A percentile compares a stretch with the other conserved stretches of the same genome.
Conservation (phyloP, 2,888 invertebrate species). For the Agonopterix heracliana region DNA sequence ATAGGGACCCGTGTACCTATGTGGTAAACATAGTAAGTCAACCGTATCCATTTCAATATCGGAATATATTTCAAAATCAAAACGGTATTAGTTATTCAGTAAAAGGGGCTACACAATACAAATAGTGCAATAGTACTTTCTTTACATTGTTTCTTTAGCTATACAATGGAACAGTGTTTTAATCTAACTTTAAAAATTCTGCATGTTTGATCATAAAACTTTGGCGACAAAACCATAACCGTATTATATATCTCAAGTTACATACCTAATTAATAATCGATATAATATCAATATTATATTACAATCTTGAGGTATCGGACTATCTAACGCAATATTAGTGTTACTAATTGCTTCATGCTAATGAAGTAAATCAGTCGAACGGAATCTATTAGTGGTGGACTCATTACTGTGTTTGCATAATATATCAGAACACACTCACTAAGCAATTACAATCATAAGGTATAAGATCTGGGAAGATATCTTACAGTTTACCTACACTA, state of each 20-base stretch:
- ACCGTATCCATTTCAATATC: slow-evolving; percentile 9
- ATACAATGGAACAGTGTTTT: too few relatives aligned
- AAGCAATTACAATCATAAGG: background rate
- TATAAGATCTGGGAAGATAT: too few relatives aligned
- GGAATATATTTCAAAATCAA: slow-evolving; percentile 2
- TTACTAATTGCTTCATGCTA: slow-evolving; percentile 14
- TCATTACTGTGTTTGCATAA: slow-evolving; percentile 28
- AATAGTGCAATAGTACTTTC: too few relatives aligned
- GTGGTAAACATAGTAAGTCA: slow-evolving; percentile 12
- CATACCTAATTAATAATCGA: too few relatives aligned
- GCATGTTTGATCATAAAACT: too few relatives aligned
- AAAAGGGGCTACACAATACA: too few relatives aligned
- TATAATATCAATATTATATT: background rate
- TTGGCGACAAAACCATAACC: too few relatives aligned
- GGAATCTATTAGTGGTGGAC: slow-evolving; percentile 26
- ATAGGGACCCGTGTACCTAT: slow-evolving; percentile 17
- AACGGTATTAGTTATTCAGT: background rate
- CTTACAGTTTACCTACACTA: too few relatives aligned
- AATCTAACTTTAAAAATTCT: too few relatives aligned
- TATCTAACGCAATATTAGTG: slow-evolving; percentile 9
- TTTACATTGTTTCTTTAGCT: too few relatives aligned
- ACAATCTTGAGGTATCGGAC: background rate
- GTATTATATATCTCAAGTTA: too few relatives aligned
- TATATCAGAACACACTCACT: slow-evolving; percentile 11
- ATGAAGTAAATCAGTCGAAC: slow-evolving; percentile 27